Conservation (phyloP, 2,888 invertebrate species). For the Keiferia lycopersicella region DNA sequence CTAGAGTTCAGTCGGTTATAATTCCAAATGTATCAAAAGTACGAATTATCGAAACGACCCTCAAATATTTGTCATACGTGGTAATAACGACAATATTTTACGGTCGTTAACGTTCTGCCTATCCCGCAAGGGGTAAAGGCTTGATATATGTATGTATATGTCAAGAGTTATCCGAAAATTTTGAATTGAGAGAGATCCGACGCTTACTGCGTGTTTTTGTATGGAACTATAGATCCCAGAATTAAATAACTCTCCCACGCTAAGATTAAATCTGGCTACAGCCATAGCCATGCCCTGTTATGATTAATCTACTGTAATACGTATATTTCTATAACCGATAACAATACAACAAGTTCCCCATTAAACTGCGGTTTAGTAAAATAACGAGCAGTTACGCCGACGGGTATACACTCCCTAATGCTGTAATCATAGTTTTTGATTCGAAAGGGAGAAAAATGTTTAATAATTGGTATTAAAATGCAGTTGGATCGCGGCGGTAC, state of each 20-base stretch:
- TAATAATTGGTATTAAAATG: slow-evolving; percentile 49
- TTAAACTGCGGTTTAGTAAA: slow-evolving; percentile 39
- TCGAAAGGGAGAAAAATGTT: slow-evolving; percentile 43
- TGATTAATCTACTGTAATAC: slow-evolving; percentile 36
- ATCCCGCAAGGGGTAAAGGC: too few species aligned
- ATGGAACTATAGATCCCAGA: neutral
- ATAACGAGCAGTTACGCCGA: slow-evolving; percentile 45
- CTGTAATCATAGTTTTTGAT: slow-evolving; percentile 55
- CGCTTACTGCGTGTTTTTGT: too few species aligned
- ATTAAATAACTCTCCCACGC: slow-evolving; percentile 31
- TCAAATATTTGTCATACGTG: too few species aligned
- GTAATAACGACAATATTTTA: too few species aligned
- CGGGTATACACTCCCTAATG: slow-evolving; percentile 46
- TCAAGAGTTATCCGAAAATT: too few species aligned
- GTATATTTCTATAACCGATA: slow-evolving; percentile 33
- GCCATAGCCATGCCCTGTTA: too few species aligned
- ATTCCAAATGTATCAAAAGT: neutral
- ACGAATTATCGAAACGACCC: too few species aligned
- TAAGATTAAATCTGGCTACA: slow-evolving; percentile 23
- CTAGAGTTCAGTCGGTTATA: neutral
- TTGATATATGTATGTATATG: too few species aligned
- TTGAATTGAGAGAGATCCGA: neutral
- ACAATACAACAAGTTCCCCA: slow-evolving; percentile 18
- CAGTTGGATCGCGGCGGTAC: neutral
- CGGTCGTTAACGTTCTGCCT: too few species aligned